Base-by-base conservation (phyloP, 2,888 invertebrate species). In the Acrobasis repandana region DNA sequence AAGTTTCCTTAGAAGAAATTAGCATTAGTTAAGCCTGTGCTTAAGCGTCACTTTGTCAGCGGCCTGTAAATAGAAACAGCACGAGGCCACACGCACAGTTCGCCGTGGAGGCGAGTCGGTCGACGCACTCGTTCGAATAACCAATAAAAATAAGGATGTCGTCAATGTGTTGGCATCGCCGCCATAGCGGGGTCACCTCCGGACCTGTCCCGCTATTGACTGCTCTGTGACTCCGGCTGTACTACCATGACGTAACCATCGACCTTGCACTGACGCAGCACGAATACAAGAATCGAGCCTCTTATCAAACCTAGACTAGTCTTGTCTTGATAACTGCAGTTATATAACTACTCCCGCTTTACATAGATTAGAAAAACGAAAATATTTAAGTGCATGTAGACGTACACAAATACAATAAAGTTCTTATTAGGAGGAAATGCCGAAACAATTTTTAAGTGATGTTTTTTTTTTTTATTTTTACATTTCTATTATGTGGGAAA, bases 111-210 rank as follows among this genome's bases (percentile, higher is more conserved):
- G 82, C 80, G 84, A 79, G 72, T 77, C 90, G 90, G 90, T 90
- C 91, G 90, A 80, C 86, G 90, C 85, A 88, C 90, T 87, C 88
- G 75, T 80, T 82, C 80, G 77, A 73, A 81, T 80, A 80, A 82
- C 82, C 83, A 88, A 88, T 90, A 89, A 86, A 91, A 90, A 91
- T 89, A 91, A 90, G 91, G 91, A 91, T 91, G 91, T 87, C 90
- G 91, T 91, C 91, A 91, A 90, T 89, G 82, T 80, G 80, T 90
- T 91, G 90, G 91, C 90, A 88, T 82, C 88, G 80, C 69, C 74
- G 64, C 82, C 81, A 80, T 83, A 73, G 79, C 78, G 80, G 84
- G 85, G 86, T 88, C 88, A 87, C 86, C 86, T 85, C 84, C 74
- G 78, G 78, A 52, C 76, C 68, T 79, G 77, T 70, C 77, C 79